Conservation (phyloP, 2,888 invertebrate genomes). For the Elgonia sp. region DNA sequence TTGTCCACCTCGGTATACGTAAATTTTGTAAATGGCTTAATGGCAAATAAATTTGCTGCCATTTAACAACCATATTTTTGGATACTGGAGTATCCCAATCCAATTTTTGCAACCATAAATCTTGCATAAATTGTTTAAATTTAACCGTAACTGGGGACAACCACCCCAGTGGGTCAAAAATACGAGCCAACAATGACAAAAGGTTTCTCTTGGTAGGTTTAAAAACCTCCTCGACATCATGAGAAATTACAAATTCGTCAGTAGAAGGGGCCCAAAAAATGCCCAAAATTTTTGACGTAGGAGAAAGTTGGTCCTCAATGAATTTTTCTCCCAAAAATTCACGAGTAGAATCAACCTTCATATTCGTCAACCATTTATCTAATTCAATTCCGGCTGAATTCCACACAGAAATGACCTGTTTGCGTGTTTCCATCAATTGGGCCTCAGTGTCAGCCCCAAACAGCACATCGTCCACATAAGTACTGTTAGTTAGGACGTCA, state of each 20-base stretch:
- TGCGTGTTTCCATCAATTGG: too few relatives aligned
- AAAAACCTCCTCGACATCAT: too few relatives aligned
- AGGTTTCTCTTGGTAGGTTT: background rate
- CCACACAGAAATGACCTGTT: too few relatives aligned
- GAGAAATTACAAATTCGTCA: too few relatives aligned
- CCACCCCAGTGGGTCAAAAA: background rate
- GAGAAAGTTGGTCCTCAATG: background rate
- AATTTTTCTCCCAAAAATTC: too few relatives aligned
- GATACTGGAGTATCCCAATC: background rate
- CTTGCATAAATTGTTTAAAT: slow-evolving; percentile 4
- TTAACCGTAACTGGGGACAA: background rate
- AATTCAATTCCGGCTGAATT: too few relatives aligned
- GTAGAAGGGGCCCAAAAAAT: too few relatives aligned
- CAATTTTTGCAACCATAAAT: background rate
- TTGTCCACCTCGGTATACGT: background rate
- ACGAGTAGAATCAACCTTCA: background rate
- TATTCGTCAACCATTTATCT: too few relatives aligned
- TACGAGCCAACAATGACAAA: background rate
- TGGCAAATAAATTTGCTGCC: background rate
- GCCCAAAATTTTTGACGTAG: too few relatives aligned
- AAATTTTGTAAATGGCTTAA: background rate
- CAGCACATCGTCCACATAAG: too few relatives aligned
- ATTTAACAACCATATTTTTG: background rate
- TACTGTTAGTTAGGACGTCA: background rate
- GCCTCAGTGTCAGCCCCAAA: too few relatives aligned